Conservation (phyloP, 2,888 invertebrate species). For the Prenolepis imparis region DNA sequence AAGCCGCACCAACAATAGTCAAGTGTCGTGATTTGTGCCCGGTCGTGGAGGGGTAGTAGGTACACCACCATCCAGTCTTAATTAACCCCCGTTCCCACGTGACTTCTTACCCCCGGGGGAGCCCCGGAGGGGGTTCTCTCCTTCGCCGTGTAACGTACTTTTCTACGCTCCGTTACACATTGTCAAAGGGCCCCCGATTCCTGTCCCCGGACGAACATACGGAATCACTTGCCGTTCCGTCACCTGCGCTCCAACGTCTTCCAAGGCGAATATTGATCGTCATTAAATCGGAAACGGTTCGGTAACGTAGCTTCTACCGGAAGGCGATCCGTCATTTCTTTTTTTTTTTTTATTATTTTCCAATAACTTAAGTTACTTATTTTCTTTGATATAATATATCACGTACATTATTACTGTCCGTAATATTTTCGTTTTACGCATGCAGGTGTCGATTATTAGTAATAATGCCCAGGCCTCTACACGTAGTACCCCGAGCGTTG, state of each 20-base stretch:
- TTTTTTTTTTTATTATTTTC: not conserved
- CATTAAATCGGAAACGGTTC: slow-evolving; percentile 20
- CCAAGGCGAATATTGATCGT: slow-evolving; percentile 46
- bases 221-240: slow-evolving; percentile 72
- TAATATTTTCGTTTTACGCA: not conserved
- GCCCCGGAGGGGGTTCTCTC: slow-evolving; percentile 53
- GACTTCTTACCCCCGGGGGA: slow-evolving; percentile 73
- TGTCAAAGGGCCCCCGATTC: slow-evolving; percentile 60
- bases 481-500: slow-evolving; percentile 66
- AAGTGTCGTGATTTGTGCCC: slow-evolving; percentile 76
- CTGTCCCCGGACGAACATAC: slow-evolving; percentile 46
- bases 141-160: slow-evolving; percentile 71
- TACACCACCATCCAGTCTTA: slow-evolving; percentile 72
- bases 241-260: slow-evolving; percentile 67
- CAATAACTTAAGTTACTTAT: not conserved
- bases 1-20: slow-evolving; percentile 75
- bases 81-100: slow-evolving; percentile 77
- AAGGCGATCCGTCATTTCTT: not conserved
- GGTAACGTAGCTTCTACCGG: not conserved
- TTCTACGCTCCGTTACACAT: slow-evolving; percentile 71
- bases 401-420: not conserved
- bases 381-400: not conserved
- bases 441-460: slow-evolving; percentile 58
- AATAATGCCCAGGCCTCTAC: slow-evolving; percentile 63
- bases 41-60: slow-evolving; percentile 60